Conservation (phyloP, 2,797 vertebrate species). For the Amblyopsis hoosieri region DNA sequence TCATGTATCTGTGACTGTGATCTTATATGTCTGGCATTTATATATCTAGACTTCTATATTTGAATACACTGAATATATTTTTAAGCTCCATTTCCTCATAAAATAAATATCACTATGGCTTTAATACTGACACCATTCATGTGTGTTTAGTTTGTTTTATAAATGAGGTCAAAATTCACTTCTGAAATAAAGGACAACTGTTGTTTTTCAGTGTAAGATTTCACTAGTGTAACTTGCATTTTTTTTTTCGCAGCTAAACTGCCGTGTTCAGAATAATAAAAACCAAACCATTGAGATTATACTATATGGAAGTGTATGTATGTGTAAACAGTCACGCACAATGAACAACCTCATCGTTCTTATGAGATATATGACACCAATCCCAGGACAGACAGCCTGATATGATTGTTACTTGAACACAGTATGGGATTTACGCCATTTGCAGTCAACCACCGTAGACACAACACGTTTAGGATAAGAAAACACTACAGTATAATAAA, state of each 20-base stretch:
- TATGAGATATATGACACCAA: not conserved
- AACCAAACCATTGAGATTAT: not conserved
- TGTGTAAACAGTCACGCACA: not conserved
- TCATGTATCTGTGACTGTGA: too few species aligned
- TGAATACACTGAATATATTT: not conserved
- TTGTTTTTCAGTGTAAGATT: not conserved
- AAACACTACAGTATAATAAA: not conserved
- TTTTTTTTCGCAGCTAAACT: not conserved
- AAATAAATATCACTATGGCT: too few species aligned
- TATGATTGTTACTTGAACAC: conserved; percentile 16
- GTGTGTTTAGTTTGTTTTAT: not conserved
- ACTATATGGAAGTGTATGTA: not conserved
- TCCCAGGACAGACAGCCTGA: not conserved
- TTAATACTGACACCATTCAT: too few species aligned
- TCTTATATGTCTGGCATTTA: too few species aligned
- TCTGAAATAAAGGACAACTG: conserved; percentile 27
- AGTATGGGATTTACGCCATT: conserved; percentile 11
- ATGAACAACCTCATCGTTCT: not conserved
- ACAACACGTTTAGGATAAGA: not conserved
- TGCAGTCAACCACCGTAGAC: not conserved
- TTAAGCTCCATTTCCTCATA: not conserved
- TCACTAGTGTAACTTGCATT: not conserved
- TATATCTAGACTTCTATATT: too few species aligned
- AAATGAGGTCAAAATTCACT: conserved; percentile 25
- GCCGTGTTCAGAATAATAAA: not conserved